Percentiles rank a stretch among this genome's conserved stretches.
These are phyloP conservation scores for Mizuhopecten yessoensis DNA, from an alignment of 1,140 invertebrate species.

Conservation along the genomic window DNA sequence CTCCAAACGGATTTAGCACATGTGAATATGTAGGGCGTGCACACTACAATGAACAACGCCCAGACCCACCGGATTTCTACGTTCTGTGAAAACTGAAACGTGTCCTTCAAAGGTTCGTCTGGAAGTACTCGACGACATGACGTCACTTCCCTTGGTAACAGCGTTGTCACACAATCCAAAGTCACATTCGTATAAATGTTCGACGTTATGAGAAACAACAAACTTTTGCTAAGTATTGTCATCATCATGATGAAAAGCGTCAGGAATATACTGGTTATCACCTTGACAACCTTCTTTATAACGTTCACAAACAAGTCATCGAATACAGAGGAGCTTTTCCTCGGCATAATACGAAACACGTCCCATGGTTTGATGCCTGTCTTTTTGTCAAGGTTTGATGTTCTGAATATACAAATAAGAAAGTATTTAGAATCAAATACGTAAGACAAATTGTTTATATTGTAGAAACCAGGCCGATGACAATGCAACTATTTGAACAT, in stretches of 20 bases:
- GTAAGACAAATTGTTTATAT: too few relatives aligned
- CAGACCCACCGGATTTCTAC: slow-evolving; percentile 75
- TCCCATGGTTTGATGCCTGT: slow-evolving; percentile 73
- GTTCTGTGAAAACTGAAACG: slow-evolving; percentile 69
- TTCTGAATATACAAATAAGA: neutral
- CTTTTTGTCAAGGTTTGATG: slow-evolving; percentile 60
- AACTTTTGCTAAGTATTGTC: slow-evolving; percentile 76
- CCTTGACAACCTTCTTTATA: slow-evolving; percentile 73
- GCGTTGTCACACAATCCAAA: slow-evolving; percentile 65
- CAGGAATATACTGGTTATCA: slow-evolving; percentile 75
- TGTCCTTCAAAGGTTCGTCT: slow-evolving; percentile 62
- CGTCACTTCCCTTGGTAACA: slow-evolving; percentile 62
- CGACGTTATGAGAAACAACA: slow-evolving; percentile 78
- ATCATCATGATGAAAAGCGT: slow-evolving; percentile 70
- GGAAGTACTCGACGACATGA: slow-evolving; percentile 68
- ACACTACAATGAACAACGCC: slow-evolving; percentile 75
- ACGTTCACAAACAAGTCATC: slow-evolving; percentile 70
- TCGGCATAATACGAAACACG: slow-evolving; percentile 70
- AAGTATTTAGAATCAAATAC: too few relatives aligned
- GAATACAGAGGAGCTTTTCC: slow-evolving; percentile 62
- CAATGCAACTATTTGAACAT: too few relatives aligned
- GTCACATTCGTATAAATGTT: slow-evolving; percentile 77
- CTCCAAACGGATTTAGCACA: slow-evolving; percentile 75
- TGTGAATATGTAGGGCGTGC: slow-evolving; percentile 74
- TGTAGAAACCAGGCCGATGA: too few relatives aligned